Conservation (phyloP, 2,888 invertebrate genomes). For the Margaritifera margaritifera region DNA sequence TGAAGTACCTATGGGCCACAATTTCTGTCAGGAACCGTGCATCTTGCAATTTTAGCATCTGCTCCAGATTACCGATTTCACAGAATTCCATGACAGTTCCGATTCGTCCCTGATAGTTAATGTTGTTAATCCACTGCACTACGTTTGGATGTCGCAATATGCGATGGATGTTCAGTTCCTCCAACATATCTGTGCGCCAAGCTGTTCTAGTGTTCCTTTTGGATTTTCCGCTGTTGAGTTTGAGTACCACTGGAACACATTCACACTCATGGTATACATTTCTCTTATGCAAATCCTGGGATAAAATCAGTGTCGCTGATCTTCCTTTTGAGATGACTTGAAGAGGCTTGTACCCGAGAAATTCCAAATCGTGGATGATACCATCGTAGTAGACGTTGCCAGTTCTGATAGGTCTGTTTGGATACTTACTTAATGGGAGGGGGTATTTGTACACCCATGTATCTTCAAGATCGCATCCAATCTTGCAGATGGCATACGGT, state of each 20-base stretch:
- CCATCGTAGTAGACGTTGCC: conserved; percentile 60
- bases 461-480: conserved; percentile 63
- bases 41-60: conserved; percentile 54
- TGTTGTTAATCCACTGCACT: conserved; percentile 52
- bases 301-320: conserved; percentile 57
- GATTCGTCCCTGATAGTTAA: conserved; percentile 50
- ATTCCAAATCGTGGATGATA: conserved; percentile 57
- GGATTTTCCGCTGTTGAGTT: conserved; percentile 55
- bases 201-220: conserved; percentile 31
- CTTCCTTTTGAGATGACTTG: conserved; percentile 59
- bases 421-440: conserved; percentile 53
- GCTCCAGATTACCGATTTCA: conserved; percentile 61
- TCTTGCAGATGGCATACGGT: conserved; percentile 38
- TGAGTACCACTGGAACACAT: conserved; percentile 57
- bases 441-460: conserved; percentile 62
- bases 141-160: conserved; percentile 59
- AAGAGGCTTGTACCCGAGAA: conserved; percentile 59
- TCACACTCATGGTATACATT: conserved; percentile 45
- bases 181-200: conserved; percentile 44
- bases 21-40: conserved; percentile 59
- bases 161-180: conserved; percentile 58
- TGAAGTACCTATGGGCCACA: conserved; percentile 59
- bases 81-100: conserved; percentile 65
- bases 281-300: conserved; percentile 52
- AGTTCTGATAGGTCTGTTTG: conserved; percentile 52